Evolutionary conservation across 1,140 invertebrate genomes (phyloP), one percentile per base, ranked within the genome.

Genomic region (Magallana angulata): DNA sequence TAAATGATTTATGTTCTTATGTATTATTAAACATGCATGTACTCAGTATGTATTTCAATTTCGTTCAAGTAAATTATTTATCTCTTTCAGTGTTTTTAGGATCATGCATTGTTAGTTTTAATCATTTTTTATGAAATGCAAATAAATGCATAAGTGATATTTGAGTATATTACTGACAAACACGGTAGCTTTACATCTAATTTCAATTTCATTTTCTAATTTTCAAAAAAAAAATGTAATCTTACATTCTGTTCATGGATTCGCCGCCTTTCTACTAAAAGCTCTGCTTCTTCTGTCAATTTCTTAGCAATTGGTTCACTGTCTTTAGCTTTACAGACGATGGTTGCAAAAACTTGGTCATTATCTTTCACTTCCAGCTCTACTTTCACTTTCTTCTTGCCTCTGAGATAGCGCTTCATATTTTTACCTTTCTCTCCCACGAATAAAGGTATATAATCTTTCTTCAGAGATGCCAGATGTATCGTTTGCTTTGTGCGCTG

Each of bases 361-460:
- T 83, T 57, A 1, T 62, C 82, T 36, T 60, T 62, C 36, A 16
- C 36, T 58, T 84, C 57, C n/a, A 84, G 24, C 18, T 84, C 36
- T 12, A 84, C 82, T 84, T 84, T 84, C 1, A 84, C 82, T 84
- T 84, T 84, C 82, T 84, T 84, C 30, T 84, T 84, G 57, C 82
- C 82, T 30, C 56, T n/a, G 4, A 84, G 82, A 84, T 84, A 84
- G 11, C 82, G 14, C n/a, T 16, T 62, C 58, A 84, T 24, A 18
- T 84, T 84, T 36, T 36, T 57, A 36, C 82, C 82, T 24, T 62
- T 59, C 6, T 18, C 14, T n/a, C 82, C 82, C 11, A 14, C 18
- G 30, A 30, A 84, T 84, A 84, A 14, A 4, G 82, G 82, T 60
- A 84, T 11, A 62, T 84, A 84, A 7, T 84, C 82, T 18, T 24